These are phyloP conservation scores for Heliconius cydno DNA, from an alignment of 2,888 invertebrate species.

Conservation along the genomic window DNA sequence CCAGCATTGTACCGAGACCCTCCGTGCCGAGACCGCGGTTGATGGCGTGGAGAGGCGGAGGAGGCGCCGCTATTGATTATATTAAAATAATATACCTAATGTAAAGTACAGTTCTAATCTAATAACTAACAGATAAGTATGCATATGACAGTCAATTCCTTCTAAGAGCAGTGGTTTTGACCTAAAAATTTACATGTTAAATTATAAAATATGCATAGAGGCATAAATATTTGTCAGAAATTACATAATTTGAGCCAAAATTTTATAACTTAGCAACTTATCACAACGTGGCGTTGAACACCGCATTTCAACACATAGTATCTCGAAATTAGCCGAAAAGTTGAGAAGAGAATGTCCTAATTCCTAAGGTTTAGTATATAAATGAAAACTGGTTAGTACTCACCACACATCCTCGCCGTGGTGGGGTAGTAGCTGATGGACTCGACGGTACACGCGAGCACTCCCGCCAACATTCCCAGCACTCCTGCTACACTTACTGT, in stretches of 20 bases:
- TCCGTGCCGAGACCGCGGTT: slow-evolving; percentile 94
- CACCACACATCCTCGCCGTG: slow-evolving; percentile 92
- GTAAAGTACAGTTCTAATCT: too few species aligned
- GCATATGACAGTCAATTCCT: too few species aligned
- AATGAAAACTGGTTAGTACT: slow-evolving; percentile 44
- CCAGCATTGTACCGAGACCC: slow-evolving; percentile 91
- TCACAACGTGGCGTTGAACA: not conserved
- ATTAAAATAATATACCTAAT: too few species aligned
- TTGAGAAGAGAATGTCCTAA: too few species aligned
- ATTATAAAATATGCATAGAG: too few species aligned
- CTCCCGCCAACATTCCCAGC: slow-evolving; percentile 90
- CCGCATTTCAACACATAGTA: not conserved
- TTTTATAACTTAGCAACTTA: too few species aligned
- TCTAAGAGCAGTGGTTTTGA: too few species aligned
- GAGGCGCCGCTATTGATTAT: slow-evolving; percentile 85
- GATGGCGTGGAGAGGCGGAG: slow-evolving; percentile 93
- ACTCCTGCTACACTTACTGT: slow-evolving; percentile 88
- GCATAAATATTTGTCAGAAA: too few species aligned
- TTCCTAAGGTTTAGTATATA: too few species aligned
- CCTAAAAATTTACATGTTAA: too few species aligned
- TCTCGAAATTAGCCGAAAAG: not conserved
- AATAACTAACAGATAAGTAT: too few species aligned
- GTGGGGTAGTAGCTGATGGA: slow-evolving; percentile 95
- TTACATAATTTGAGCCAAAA: too few species aligned
- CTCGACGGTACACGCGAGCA: slow-evolving; percentile 90